Percentiles rank a stretch among this genome's conserved stretches.
These are phyloP conservation scores for Callaeas wilsoni DNA, from an alignment of 2,113 vertebrate genomes.

Conservation along the genomic window DNA sequence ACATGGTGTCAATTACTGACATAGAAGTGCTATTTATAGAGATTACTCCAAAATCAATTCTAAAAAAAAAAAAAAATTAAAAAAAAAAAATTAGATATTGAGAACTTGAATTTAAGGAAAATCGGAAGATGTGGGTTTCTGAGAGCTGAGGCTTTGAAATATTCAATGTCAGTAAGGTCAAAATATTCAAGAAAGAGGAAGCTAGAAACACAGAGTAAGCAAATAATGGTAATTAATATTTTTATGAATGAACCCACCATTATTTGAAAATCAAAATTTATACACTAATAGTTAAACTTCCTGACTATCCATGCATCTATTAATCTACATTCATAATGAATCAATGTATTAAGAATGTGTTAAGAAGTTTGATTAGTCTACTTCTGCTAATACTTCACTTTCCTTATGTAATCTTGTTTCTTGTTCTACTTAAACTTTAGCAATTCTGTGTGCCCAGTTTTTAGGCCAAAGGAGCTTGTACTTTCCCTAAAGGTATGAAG, in stretches of 20 bases:
- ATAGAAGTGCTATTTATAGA: not conserved
- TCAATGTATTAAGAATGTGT: not conserved
- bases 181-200: not conserved
- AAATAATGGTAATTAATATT: not conserved
- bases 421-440: not conserved
- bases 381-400: not conserved
- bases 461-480: not conserved
- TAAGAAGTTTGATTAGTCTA: not conserved
- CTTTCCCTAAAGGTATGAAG: not conserved
- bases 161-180: not conserved
- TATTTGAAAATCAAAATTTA: not conserved
- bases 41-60: not conserved
- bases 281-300: not conserved
- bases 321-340: not conserved
- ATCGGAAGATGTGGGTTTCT: not conserved
- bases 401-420: not conserved
- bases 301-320: not conserved
- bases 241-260: not conserved
- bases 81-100: not conserved
- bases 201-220: not conserved
- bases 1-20: not conserved
- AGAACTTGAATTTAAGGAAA: not conserved
- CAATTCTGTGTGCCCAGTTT: not conserved
- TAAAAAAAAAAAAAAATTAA: not conserved
- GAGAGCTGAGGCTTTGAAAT: not conserved